Evolutionary conservation across 1,140 invertebrate genomes (phyloP), one percentile per base, ranked within the genome.

Genomic region (Theocolax elegans): DNA sequence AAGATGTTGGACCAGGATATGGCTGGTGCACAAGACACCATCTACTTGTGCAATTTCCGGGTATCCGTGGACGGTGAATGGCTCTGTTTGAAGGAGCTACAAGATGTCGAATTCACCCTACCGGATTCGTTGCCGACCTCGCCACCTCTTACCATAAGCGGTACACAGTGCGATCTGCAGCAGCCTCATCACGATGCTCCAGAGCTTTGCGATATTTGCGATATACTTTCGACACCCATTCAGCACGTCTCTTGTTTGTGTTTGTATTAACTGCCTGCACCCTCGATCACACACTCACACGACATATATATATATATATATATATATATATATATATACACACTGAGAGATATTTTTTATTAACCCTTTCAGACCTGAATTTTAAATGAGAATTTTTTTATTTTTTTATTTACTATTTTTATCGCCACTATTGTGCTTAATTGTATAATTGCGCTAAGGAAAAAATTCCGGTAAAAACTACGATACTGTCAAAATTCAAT

Each of bases 51-150:
- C 87, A 98, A 98, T 84, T 98, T 98, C 84, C 92, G 96, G 29
- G 96, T 98, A 0, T 97, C 95, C 23, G 96, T 98, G 10, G 96
- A 98, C 79, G 96, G 96, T 31, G 96, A 98, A 83, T 98, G 96
- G 96, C 88, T 98, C n/a, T 98, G 96, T 83, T 85, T 98, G 25
- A 95, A 96, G 81, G 96, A 98, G 84, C 87, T 98, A 46, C 93
- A 96, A 71, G 95, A 96, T 83, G 93, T 96, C 74, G 94, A 96
- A 81, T 91, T 91, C 70, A 85, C 86, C 17, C 90, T 93, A 87
- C 90, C 91, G 48, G 90, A 91, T 71, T 91, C 90, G 0, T 87
- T 89, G 82, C 88, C 88, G 78, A 87, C 86, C 69, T 87, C 89
- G 73, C 83, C 86, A 72, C 87, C 84, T 12, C 69, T 85, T 10